A percentile compares a stretch with the other conserved stretches of the same genome.
Conservation (phyloP, 2,113 vertebrate genomes). For the Onychostruthus taczanowskii region DNA sequence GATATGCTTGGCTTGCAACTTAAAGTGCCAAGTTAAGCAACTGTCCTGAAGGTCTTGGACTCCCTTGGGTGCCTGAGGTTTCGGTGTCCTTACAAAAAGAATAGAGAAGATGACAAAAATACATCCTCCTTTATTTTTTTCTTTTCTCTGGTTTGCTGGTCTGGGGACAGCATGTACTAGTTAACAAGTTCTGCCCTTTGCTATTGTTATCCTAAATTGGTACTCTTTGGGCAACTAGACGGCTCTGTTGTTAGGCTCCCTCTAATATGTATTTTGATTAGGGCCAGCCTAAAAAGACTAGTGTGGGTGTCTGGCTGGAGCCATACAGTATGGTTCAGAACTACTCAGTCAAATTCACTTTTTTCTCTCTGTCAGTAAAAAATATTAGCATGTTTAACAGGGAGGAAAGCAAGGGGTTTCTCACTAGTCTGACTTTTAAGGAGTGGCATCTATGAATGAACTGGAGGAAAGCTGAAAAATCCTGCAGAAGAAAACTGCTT, state of each 20-base stretch:
- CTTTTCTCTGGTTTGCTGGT: conserved; percentile 14
- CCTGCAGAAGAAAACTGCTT: neutral
- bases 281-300: neutral
- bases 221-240: conserved; percentile 11
- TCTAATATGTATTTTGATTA: neutral
- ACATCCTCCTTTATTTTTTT: conserved; percentile 1
- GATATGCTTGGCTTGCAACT: neutral
- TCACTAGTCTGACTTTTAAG: neutral
- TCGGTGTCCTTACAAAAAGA: neutral
- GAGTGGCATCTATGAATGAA: neutral
- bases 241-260: neutral
- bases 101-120: neutral
- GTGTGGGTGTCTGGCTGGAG: neutral
- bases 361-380: neutral
- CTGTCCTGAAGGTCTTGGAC: neutral
- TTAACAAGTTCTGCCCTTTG: conserved; percentile 15
- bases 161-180: conserved; percentile 19
- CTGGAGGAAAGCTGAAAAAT: neutral
- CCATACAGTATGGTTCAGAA: neutral
- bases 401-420: neutral
- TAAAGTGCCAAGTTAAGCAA: conserved; percentile 33
- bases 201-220: conserved; percentile 47
- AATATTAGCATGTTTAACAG: neutral
- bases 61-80: conserved; percentile 38
- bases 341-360: neutral